Conservation (phyloP, 2,888 invertebrate genomes). For the Drosophila siamana region DNA sequence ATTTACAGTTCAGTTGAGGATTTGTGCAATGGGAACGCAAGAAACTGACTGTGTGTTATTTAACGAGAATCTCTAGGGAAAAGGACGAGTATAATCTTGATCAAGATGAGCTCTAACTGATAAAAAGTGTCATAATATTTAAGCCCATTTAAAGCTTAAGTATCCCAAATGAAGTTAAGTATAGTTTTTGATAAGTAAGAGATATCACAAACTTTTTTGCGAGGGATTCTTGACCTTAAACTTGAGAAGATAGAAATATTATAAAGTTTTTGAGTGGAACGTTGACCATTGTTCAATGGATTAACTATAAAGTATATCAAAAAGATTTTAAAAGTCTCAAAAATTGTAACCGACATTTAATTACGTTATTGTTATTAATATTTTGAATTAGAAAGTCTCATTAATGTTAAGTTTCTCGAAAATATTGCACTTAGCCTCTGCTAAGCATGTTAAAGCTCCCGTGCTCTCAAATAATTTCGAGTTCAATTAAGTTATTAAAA, state of each 20-base stretch:
- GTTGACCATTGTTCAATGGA: no score
- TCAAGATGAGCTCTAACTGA: not conserved
- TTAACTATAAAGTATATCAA: no score
- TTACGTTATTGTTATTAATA: not conserved
- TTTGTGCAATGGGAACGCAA: conserved; percentile 2
- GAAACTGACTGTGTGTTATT: conserved; percentile 1
- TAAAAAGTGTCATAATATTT: not conserved
- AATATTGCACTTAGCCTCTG: no score
- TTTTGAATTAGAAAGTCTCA: no score
- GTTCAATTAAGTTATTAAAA: conserved; percentile 2
- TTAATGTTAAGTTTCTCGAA: no score
- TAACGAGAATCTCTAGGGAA: not conserved
- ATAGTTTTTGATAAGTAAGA: not conserved
- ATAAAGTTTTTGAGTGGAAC: no score
- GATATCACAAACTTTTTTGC: not conserved
- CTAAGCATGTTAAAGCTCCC: no score
- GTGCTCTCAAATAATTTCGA: not conserved
- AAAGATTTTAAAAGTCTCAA: no score
- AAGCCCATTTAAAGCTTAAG: not conserved
- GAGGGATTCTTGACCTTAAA: no score
- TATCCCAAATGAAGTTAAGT: not conserved
- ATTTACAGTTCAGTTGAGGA: conserved; percentile 51
- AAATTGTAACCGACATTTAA: no score
- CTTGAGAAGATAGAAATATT: no score
- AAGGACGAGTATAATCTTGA: not conserved